These are phyloP conservation scores for Eidolon helvum DNA, from an alignment of 2,113 vertebrate species.

Conservation along the genomic window DNA sequence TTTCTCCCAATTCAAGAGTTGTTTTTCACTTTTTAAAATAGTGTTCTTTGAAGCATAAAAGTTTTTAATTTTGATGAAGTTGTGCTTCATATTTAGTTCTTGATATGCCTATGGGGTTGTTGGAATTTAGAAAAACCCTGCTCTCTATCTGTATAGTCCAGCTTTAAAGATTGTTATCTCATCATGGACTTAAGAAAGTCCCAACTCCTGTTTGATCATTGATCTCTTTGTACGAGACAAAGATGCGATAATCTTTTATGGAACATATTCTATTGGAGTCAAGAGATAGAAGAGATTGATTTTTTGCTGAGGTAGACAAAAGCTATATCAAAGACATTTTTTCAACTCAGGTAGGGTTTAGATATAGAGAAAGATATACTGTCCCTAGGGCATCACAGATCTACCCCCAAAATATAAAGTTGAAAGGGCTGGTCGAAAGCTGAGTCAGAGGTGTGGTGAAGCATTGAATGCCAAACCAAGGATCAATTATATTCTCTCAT, in stretches of 20 bases:
- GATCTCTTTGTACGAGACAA: not conserved
- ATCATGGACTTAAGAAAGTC: not conserved
- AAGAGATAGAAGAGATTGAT: not conserved
- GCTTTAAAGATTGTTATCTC: not conserved
- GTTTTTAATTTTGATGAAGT: not conserved
- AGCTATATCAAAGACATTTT: not conserved
- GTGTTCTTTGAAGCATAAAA: not conserved
- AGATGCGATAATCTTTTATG: not conserved
- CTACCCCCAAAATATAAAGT: not conserved
- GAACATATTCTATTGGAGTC: not conserved
- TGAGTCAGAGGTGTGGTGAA: not conserved
- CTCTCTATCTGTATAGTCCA: not conserved
- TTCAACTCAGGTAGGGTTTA: not conserved
- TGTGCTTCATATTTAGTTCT: not conserved
- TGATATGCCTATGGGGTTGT: not conserved
- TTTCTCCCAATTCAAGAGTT: not conserved
- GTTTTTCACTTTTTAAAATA: not conserved
- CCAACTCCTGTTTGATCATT: not conserved
- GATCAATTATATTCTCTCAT: not conserved
- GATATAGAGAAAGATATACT: not conserved
- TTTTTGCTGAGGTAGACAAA: not conserved
- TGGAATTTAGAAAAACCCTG: constrained; percentile 5
- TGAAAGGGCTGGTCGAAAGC: not conserved
- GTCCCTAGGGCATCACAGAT: not conserved
- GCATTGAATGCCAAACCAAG: not conserved